Evolutionary conservation across 2,888 invertebrate species (phyloP).

Genomic region (Heliconius aoede): DNA sequence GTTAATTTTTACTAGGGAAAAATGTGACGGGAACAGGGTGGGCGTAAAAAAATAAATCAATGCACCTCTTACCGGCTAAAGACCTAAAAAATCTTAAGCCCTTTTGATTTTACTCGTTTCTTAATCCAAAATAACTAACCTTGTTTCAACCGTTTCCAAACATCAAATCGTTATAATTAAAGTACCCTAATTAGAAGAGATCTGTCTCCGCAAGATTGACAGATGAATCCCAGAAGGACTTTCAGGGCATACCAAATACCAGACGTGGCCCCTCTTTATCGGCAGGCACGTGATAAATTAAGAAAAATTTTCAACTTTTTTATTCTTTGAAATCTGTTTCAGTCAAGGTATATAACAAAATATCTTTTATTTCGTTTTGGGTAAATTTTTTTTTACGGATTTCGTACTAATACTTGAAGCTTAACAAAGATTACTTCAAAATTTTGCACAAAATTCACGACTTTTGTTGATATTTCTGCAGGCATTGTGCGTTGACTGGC

Average conservation of each 20-base stretch:
- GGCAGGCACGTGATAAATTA: conserved; percentile 30
- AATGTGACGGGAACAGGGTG: too few species aligned
- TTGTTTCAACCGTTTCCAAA: conserved; percentile 3
- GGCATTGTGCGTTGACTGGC: too few species aligned
- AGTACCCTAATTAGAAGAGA: conserved; percentile 15
- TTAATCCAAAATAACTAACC: neutral
- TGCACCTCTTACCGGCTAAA: neutral
- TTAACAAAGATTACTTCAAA: too few species aligned
- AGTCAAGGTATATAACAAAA: neutral
- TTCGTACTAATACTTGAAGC: neutral
- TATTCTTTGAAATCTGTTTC: neutral
- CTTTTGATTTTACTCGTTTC: neutral
- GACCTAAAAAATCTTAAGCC: neutral
- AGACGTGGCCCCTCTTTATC: conserved; percentile 6
- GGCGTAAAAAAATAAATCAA: neutral
- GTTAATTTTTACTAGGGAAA: too few species aligned
- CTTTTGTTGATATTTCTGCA: too few species aligned
- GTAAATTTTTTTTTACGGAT: neutral
- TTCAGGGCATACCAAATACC: conserved; percentile 28
- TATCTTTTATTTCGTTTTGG: neutral
- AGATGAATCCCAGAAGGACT: conserved; percentile 20
- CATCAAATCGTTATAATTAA: conserved; percentile 15
- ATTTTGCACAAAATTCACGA: too few species aligned
- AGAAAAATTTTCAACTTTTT: conserved; percentile 3
- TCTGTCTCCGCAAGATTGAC: conserved; percentile 30